Conservation (phyloP, 2,113 vertebrate genomes). For the Puma concolor region DNA sequence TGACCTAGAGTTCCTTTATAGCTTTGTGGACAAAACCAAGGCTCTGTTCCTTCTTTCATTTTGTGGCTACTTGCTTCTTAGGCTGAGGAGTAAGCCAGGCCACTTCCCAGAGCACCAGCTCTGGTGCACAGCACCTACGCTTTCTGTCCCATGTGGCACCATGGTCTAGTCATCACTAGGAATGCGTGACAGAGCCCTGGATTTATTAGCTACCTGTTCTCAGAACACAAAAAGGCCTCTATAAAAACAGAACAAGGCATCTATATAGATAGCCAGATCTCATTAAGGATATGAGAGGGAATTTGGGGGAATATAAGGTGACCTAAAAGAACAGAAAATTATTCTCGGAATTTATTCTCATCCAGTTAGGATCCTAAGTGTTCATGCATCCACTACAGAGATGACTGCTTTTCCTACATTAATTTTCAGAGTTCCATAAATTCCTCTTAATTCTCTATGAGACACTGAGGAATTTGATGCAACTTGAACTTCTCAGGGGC, state of each 20-base stretch:
- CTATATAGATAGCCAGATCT: background rate
- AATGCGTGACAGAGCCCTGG: background rate
- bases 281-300: background rate
- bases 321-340: background rate
- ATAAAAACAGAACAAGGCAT: background rate
- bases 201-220: background rate
- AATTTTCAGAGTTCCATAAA: background rate
- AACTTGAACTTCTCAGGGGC: background rate
- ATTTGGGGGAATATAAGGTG: background rate
- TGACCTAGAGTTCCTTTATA: background rate
- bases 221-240: background rate
- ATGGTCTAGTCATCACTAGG: background rate
- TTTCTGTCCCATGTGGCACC: background rate
- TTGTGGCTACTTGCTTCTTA: background rate
- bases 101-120: too few relatives aligned
- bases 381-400: background rate
- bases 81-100: background rate
- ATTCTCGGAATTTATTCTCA: slow-evolving; percentile 20
- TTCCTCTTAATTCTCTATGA: background rate
- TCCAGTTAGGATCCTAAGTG: background rate
- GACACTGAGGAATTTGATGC: background rate
- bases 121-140: background rate
- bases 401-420: background rate
- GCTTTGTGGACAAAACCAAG: background rate
- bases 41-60: background rate